phyloP scores from a whole-genome alignment of 2,113 vertebrate genomes.

The Phaethon lepturus region DNA sequence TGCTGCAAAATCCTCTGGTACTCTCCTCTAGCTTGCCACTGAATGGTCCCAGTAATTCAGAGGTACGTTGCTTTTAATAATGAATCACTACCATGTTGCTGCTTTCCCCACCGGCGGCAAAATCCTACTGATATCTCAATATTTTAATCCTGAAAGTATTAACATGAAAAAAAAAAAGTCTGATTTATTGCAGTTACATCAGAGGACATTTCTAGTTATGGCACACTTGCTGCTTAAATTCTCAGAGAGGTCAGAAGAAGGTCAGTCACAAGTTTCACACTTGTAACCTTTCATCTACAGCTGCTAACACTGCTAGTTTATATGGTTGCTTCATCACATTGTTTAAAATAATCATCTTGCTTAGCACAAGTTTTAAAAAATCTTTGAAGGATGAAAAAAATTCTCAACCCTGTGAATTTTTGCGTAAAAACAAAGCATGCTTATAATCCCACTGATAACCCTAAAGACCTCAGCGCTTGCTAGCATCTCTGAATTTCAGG shows the following conservation, averaged over 20 bases:
- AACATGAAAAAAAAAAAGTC: background rate
- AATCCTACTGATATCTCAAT: background rate
- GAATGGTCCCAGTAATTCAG: background rate
- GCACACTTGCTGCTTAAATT: background rate
- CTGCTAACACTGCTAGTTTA: background rate
- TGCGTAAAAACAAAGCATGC: fast-evolving
- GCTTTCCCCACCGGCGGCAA: background rate
- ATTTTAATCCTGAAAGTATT: background rate
- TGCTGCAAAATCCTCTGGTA: background rate
- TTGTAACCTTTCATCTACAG: constrained; percentile 1
- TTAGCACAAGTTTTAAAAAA: background rate
- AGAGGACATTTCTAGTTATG: background rate
- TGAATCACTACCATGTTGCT: background rate
- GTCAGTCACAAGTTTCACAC: constrained; percentile 33
- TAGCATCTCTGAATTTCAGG: background rate
- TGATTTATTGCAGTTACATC: background rate
- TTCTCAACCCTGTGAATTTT: background rate
- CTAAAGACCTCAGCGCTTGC: background rate
- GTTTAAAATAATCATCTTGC: background rate
- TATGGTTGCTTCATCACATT: background rate
- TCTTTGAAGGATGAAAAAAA: background rate
- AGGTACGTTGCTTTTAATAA: background rate
- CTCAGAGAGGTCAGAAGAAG: background rate
- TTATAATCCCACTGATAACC: background rate
- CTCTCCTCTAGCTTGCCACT: background rate